Conservation (phyloP, 1,140 invertebrate species). For the Pemphigus obesinymphae region DNA sequence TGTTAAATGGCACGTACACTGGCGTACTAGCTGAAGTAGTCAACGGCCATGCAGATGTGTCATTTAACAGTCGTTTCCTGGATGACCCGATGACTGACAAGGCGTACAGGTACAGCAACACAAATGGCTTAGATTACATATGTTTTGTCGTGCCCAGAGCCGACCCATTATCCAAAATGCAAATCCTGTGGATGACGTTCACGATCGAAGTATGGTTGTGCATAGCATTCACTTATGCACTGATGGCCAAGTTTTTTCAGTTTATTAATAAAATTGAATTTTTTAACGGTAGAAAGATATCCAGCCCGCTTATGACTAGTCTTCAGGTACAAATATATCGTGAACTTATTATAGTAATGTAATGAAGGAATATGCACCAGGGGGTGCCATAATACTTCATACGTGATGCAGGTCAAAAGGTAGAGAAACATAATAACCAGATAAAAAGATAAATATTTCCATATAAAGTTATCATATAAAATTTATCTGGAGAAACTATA, state of each 20-base stretch:
- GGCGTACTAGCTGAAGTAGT: not conserved
- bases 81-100: slow-evolving; percentile 4
- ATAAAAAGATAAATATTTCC: too few relatives aligned
- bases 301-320: slow-evolving; percentile 3
- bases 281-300: not conserved
- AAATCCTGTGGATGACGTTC: slow-evolving; percentile 24
- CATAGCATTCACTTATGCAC: not conserved
- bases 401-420: too few relatives aligned
- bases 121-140: not conserved
- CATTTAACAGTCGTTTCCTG: slow-evolving; percentile 9
- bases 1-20: not conserved
- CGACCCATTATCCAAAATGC: not conserved
- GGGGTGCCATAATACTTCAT: too few relatives aligned
- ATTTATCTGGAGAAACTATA: too few relatives aligned
- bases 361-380: too few relatives aligned
- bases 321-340: slow-evolving; percentile 15
- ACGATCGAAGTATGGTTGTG: slow-evolving; percentile 12
- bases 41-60: not conserved
- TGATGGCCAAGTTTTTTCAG: not conserved
- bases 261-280: not conserved
- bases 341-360: too few relatives aligned
- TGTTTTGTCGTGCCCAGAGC: slow-evolving; percentile 4
- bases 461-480: too few relatives aligned
- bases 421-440: too few relatives aligned
- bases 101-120: not conserved